Conservation (phyloP, 2,113 vertebrate genomes). For the Arizona elegans region DNA sequence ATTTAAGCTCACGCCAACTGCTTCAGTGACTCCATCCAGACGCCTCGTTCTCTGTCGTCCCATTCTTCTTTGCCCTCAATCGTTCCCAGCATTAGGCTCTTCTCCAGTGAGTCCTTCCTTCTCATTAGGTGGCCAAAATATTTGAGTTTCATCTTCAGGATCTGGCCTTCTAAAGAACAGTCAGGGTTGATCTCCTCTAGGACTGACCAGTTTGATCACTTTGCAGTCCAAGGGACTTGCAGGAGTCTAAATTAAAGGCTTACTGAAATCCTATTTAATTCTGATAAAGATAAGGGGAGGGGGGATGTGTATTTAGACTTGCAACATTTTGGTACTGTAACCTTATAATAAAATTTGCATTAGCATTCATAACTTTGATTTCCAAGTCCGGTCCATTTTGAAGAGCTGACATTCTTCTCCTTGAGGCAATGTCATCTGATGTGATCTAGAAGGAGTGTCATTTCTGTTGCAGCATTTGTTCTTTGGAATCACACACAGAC, state of each 20-base stretch:
- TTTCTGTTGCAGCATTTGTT: neutral
- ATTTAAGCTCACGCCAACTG: too few species aligned
- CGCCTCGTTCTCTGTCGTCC: too few species aligned
- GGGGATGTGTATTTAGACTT: neutral
- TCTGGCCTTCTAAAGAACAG: too few species aligned
- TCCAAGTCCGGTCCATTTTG: neutral
- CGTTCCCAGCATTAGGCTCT: too few species aligned
- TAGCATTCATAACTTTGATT: neutral
- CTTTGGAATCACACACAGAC: neutral
- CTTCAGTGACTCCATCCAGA: too few species aligned
- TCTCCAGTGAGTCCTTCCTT: too few species aligned
- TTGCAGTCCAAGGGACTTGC: too few species aligned
- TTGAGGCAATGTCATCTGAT: neutral
- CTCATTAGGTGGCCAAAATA: too few species aligned
- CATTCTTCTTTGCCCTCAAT: too few species aligned
- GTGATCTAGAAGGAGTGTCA: neutral
- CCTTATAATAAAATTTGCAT: neutral
- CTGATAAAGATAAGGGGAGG: neutral
- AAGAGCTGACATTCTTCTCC: neutral
- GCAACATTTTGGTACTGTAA: neutral
- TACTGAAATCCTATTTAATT: neutral
- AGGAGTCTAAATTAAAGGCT: neutral
- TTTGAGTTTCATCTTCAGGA: too few species aligned
- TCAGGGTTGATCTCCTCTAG: too few species aligned
- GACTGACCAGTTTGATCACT: too few species aligned